phyloP scores from a whole-genome alignment of 2,113 vertebrate genomes.

The Misgurnus mizolepis region DNA sequence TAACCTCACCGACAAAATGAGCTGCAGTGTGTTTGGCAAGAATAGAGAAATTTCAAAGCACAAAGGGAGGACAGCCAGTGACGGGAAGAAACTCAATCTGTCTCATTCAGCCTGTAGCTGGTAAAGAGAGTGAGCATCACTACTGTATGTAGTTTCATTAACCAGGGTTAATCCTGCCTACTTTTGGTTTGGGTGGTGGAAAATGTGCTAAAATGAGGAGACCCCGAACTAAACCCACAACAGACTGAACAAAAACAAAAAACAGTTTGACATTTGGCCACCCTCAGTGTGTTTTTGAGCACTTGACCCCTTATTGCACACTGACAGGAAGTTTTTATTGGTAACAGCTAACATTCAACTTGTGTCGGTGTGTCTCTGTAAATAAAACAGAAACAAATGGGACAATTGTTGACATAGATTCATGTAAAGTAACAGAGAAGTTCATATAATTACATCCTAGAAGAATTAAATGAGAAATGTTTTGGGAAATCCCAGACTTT shows the following conservation, averaged over 20 bases:
- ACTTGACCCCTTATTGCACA: slow-evolving; percentile 2
- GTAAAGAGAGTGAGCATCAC: slow-evolving; percentile 60
- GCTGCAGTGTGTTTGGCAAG: slow-evolving; percentile 69
- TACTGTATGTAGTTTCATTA: slow-evolving; percentile 69
- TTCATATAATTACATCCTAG: neutral
- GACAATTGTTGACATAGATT: neutral
- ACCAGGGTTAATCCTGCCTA: slow-evolving; percentile 57
- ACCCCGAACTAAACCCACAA: slow-evolving; percentile 28
- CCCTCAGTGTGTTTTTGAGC: neutral
- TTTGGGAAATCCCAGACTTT: neutral
- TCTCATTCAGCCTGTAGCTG: slow-evolving; percentile 67
- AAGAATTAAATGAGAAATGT: neutral
- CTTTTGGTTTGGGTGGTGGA: slow-evolving; percentile 35
- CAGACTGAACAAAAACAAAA: slow-evolving; percentile 26
- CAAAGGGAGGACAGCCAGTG: slow-evolving; percentile 69
- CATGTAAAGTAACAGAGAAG: too few species aligned
- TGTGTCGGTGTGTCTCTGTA: too few species aligned
- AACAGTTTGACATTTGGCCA: slow-evolving; percentile 5
- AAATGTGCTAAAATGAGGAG: slow-evolving; percentile 34
- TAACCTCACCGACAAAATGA: slow-evolving; percentile 56
- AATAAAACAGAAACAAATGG: neutral
- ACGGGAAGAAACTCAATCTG: slow-evolving; percentile 63
- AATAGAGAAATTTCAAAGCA: slow-evolving; percentile 57
- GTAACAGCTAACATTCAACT: neutral
- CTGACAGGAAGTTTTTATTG: neutral